Base-by-base conservation (phyloP, 2,797 vertebrate species). In the Taeniopygia guttata region DNA sequence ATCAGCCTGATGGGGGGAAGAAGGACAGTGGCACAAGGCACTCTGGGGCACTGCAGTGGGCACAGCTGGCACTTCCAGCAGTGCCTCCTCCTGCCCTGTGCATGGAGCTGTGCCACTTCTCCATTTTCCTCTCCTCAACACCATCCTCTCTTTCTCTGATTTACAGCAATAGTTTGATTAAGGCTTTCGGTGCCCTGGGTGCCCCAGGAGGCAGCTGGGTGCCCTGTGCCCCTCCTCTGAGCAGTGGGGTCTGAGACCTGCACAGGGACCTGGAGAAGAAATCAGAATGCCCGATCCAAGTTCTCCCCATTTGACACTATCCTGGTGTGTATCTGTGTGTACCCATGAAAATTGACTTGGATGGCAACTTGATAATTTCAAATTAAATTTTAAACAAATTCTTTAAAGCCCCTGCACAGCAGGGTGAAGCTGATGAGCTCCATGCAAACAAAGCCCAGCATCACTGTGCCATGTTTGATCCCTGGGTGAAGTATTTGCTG, bases 281-380 rank as follows among this genome's bases (percentile, higher is more conserved):
- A 72, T 18, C 5, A 7, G 13, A 0, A 25, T 29, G 56, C 5
- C 3, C 0, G 0, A 21, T 32, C 36, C 0, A 1, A 70, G 23
- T 21, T 58, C 29, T 60, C 29, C n/a, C 38, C 38, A 0, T 32
- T 13, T 14, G 16, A 16, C 69, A 12, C 1, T 0, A 5, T 48
- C 21, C 67, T 73, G 40, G 21, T 27, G n/a, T 10, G 19, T 32
- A 3, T 14, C 73, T 67, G 3, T 14, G 46, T 6, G 4, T 16
- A 27, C 52, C n/a, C 16, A 7, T 13, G n/a, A 59, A 81, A 66
- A 48, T 10, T 42, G 45, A 22, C 14, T 30, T 62, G 12, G 43
- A n/a, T 26, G 40, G n/a, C 80, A 49, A 45, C 16, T 74, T 21
- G 32, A 42, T 49, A 17, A 73, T 69, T 77, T 70, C 42, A 51